These are phyloP conservation scores for Ctenochaetus hawaiiensis DNA, from an alignment of 2,797 vertebrate genomes.

Conservation along the genomic window DNA sequence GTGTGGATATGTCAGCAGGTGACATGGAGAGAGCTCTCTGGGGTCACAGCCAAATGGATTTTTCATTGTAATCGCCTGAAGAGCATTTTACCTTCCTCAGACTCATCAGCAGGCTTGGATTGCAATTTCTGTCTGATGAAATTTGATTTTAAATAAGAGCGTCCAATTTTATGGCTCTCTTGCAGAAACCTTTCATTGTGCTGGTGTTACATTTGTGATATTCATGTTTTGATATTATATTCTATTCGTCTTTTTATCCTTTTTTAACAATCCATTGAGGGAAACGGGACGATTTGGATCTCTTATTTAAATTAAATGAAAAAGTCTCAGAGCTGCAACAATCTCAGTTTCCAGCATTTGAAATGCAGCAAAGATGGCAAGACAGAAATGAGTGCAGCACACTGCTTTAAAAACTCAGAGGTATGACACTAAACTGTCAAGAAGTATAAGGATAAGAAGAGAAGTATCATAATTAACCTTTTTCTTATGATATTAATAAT, in stretches of 20 bases:
- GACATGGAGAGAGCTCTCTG: conserved; percentile 12
- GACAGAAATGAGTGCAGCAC: not conserved
- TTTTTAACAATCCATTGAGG: not conserved
- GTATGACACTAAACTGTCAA: not conserved
- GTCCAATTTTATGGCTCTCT: not conserved
- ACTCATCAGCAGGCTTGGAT: conserved; percentile 25
- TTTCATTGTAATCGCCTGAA: conserved; percentile 23
- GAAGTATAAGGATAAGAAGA: not conserved
- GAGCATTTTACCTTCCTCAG: conserved; percentile 33
- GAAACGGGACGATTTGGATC: too few species aligned
- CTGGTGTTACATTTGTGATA: not conserved
- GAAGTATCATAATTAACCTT: not conserved
- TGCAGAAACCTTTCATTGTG: not conserved
- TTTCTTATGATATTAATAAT: not conserved
- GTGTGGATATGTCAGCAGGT: not conserved
- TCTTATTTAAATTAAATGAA: not conserved
- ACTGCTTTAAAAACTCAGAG: not conserved
- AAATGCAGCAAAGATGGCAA: not conserved
- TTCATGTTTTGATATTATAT: not conserved
- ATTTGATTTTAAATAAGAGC: conserved; percentile 19
- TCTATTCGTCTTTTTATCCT: not conserved
- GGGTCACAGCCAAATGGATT: conserved; percentile 36
- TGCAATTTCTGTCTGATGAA: conserved; percentile 20
- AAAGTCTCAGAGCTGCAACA: not conserved
- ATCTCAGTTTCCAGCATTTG: not conserved